Base-by-base conservation (phyloP, 2,797 vertebrate genomes). In the Catharus ustulatus region DNA sequence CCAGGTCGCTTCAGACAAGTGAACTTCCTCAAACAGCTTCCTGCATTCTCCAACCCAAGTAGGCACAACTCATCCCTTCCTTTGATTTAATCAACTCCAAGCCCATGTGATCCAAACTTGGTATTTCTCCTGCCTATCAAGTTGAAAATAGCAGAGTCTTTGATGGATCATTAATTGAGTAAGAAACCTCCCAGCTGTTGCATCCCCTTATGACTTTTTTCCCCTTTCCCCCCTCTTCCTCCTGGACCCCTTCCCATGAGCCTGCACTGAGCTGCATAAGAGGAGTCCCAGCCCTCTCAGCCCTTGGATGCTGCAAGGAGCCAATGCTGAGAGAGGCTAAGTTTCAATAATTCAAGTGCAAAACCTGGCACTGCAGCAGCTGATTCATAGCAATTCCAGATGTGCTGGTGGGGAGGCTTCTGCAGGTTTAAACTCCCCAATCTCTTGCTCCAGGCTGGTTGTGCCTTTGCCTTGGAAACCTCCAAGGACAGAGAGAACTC, bases 151-250 rank as follows among this genome's bases (percentile, higher is more conserved):
- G 27, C 46, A 78, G 36, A 42, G 9, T 15, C 76, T 87, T 78
- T 54, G 48, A 75, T 29, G 43, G 23, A 54, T 66, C 15, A 27
- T 43, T 45, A n/a, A 75, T 48, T 23, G 23, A 38, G 54, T 26
- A 83, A 66, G 46, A 66, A 78, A 58, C 29, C 11, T 66, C 66
- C 30, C 52, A 81, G 22, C 11, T 87, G 11, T 57, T 77, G 15
- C 43, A 78, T 29, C 45, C 4, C 13, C 22, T 74, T 48, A 10
- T 8, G 3, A 32, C 22, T 32, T 21, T 58, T 61, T 11, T 4
- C 0, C 0, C 4, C 3, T 52, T 52, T 45, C 3, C 2, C 9
- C 16, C 15, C 11, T 71, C 48, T 45, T 45, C 14, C 23, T 38
- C 17, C 29, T 46, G 57, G 18, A 36, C 38, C 6, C 6, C 52